These are phyloP conservation scores for Cervus canadensis DNA, from an alignment of 2,113 vertebrate species.

Conservation along the genomic window DNA sequence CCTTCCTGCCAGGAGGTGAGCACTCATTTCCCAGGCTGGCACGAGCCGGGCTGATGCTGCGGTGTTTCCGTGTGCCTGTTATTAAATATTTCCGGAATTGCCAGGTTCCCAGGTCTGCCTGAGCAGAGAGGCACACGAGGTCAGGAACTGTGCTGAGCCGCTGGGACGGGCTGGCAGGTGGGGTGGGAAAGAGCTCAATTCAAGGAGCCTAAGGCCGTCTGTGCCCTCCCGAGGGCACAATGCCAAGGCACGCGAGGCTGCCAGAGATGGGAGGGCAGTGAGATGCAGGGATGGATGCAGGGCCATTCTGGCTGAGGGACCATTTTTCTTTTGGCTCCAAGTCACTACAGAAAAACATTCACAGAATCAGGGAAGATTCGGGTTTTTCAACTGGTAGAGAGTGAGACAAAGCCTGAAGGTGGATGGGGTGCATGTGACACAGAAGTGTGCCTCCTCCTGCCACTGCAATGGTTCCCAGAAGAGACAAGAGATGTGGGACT, in stretches of 20 bases:
- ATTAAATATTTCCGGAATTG: background rate
- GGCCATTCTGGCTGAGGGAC: background rate
- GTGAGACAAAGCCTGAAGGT: background rate
- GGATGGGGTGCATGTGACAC: background rate
- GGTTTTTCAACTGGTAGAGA: background rate
- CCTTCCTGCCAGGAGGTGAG: slow-evolving; percentile 47
- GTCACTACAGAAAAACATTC: background rate
- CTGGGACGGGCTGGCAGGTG: background rate
- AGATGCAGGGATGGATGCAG: background rate
- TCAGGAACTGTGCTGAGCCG: background rate
- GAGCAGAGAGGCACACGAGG: background rate
- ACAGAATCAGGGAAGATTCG: background rate
- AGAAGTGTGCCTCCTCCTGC: background rate
- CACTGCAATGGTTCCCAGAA: background rate
- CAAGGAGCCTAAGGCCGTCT: background rate
- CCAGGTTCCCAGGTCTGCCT: background rate
- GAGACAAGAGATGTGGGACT: background rate
- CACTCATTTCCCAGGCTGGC: slow-evolving; percentile 6
- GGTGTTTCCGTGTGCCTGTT: background rate
- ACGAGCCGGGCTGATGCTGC: background rate
- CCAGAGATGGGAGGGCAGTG: background rate
- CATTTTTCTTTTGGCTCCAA: background rate
- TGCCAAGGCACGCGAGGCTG: background rate
- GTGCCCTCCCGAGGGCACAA: background rate
- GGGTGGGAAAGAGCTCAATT: background rate